Base-by-base conservation (phyloP, 1,140 invertebrate genomes). In the Helicoverpa zea region DNA sequence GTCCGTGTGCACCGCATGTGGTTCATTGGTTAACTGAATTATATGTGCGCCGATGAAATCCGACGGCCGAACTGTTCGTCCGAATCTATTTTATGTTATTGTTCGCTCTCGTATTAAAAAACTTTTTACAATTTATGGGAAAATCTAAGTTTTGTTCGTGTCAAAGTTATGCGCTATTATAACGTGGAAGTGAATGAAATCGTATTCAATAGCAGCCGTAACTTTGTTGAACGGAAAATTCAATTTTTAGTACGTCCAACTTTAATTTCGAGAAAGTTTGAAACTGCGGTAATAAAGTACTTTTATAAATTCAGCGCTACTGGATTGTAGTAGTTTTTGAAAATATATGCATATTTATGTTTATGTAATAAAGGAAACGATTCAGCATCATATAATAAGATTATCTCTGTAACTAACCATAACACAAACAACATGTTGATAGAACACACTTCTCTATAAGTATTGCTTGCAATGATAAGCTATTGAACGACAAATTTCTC, bases 21-120 rank as follows among this genome's bases (percentile, higher is more conserved):
- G 93, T 87, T 86, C 88, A 89, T 91, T 89, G 90, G 87, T 80
- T 91, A 91, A 91, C 89, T 92, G 91, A 93, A 93, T 93, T 94
- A 94, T 94, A 88, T 81, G 84, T 86, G 18, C 61, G 54, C 23
- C 68, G 59, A 77, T 84, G 83, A 72, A 66, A 81, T 79, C 68
- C 13, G 77, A 76, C 72, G 77, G 77, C 30, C n/a, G 79, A 64
- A 59, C 73, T 70, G 79, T 51, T 63, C 72, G 63, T 77, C 59
- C 75, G 64, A 66, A 64, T 59, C 63, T 72, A 73, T 82, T 75
- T 82, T 78, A 82, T 79, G 81, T 82, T 78, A 78, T 64, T 82
- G 68, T 73, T 59, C 52, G 51, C 29, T 58, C 52, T 68, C 51
- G 30, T 68, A 79, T 68, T 68, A 79, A 79, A 79, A 79, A 79